Evolutionary conservation across 2,888 invertebrate genomes (phyloP).

Genomic region (Biston stratarius): DNA sequence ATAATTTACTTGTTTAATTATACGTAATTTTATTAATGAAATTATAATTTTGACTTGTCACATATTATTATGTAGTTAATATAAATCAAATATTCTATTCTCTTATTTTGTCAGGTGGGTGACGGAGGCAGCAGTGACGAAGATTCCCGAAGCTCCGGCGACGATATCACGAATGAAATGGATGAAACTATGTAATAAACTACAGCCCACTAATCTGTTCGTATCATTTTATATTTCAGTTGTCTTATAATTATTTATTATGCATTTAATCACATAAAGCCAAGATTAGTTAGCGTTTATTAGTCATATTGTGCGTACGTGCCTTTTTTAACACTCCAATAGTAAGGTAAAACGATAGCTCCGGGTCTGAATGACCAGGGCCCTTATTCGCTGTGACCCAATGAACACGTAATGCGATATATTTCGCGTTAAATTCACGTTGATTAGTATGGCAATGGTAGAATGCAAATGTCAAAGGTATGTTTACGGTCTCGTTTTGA

Average conservation of each 20-base stretch:
- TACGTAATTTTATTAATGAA: too few species aligned
- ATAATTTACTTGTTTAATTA: too few species aligned
- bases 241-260: constrained; percentile 25
- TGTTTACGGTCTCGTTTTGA: too few species aligned
- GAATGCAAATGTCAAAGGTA: too few species aligned
- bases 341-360: background rate
- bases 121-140: constrained; percentile 41
- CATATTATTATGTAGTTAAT: too few species aligned
- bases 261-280: constrained; percentile 21
- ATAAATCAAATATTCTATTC: background rate
- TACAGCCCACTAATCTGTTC: constrained; percentile 19
- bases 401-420: too few species aligned
- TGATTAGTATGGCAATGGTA: too few species aligned
- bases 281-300: constrained; percentile 13
- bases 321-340: background rate
- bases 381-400: too few species aligned
- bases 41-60: too few species aligned
- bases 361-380: too few species aligned
- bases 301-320: constrained; percentile 3
- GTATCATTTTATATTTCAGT: constrained; percentile 29
- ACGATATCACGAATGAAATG: constrained; percentile 58
- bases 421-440: too few species aligned
- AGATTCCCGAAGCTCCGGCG: constrained; percentile 36
- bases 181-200: constrained; percentile 43
- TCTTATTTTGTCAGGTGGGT: constrained; percentile 36